Evolutionary conservation across 2,797 vertebrate species (phyloP).

Genomic region (Pteropus rufus): DNA sequence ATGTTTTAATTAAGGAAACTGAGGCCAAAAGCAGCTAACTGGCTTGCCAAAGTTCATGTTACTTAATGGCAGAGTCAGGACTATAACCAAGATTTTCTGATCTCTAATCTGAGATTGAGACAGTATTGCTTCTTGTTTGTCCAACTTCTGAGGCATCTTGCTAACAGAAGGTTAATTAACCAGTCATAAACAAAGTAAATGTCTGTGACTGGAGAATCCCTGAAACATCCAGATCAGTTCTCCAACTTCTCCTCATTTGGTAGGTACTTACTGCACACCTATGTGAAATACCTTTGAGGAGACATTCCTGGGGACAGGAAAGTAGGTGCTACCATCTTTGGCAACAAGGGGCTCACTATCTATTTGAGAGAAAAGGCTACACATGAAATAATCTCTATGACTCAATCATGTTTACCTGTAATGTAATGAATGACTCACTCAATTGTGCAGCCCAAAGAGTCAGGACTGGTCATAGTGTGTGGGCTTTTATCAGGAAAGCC

Average conservation of each 20-base stretch:
- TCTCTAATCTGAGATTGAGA: neutral
- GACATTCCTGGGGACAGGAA: neutral
- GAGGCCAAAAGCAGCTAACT: neutral
- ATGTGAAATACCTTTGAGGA: neutral
- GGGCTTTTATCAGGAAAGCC: neutral
- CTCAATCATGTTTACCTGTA: neutral
- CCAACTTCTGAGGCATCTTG: neutral
- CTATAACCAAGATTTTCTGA: neutral
- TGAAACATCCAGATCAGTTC: neutral
- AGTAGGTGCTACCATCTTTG: neutral
- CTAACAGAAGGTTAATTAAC: neutral
- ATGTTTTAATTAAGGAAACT: neutral
- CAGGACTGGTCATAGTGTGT: neutral
- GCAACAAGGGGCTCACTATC: neutral
- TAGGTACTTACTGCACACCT: neutral
- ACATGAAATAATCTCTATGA: neutral
- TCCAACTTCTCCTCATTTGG: neutral
- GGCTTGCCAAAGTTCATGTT: neutral
- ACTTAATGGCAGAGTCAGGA: neutral
- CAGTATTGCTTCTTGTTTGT: neutral
- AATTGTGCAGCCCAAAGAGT: neutral
- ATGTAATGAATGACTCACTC: neutral
- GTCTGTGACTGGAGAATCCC: neutral
- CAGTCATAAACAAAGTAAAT: neutral
- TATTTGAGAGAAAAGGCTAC: constrained; percentile 11